Conservation (phyloP, 2,113 vertebrate species). For the Pheucticus melanocephalus region DNA sequence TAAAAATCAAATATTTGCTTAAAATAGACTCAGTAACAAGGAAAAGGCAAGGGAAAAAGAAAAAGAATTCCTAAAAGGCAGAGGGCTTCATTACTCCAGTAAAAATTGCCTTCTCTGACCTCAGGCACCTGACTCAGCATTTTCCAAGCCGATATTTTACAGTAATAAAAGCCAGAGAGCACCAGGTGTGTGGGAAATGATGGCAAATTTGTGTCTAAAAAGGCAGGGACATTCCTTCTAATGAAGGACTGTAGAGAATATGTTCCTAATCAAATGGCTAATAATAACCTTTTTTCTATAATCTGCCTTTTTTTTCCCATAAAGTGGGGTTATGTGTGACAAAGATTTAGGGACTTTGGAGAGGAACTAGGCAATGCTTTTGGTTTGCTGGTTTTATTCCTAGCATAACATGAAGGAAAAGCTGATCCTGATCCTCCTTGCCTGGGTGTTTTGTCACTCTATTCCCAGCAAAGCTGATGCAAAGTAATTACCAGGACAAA, state of each 20-base stretch:
- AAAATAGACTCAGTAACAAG: background rate
- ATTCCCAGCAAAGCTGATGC: background rate
- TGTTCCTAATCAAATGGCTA: constrained; percentile 18
- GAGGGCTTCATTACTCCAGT: background rate
- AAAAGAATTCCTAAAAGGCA: background rate
- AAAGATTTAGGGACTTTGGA: background rate
- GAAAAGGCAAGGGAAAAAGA: background rate
- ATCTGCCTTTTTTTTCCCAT: background rate
- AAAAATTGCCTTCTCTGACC: constrained; percentile 17
- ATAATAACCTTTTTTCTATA: constrained; percentile 4
- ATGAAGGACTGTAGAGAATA: constrained; percentile 2
- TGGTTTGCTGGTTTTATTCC: background rate
- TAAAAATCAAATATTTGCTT: background rate
- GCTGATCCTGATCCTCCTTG: background rate
- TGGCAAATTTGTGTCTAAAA: constrained; percentile 4
- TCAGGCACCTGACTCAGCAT: constrained; percentile 12
- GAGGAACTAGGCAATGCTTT: background rate
- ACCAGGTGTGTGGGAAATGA: constrained; percentile 39
- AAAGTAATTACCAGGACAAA: background rate
- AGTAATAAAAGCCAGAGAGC: background rate
- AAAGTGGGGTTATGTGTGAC: background rate
- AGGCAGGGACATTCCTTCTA: background rate
- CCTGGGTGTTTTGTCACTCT: background rate
- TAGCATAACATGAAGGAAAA: background rate
- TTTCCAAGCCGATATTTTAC: constrained; percentile 13